These are phyloP conservation scores for Limnephilus rhombicus DNA, from an alignment of 2,888 invertebrate genomes.

Conservation along the genomic window DNA sequence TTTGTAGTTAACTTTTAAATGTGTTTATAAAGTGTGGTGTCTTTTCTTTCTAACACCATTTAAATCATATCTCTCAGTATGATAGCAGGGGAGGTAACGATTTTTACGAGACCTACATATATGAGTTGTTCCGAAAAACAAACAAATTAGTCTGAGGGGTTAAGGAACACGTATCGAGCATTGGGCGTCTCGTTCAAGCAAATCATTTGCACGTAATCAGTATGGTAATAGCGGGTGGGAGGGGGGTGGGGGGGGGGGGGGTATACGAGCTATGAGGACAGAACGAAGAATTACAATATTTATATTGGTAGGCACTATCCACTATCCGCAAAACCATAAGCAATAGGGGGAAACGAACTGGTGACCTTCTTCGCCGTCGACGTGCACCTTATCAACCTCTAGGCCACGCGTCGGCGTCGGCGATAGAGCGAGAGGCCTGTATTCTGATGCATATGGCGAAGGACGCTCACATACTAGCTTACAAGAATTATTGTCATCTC, in stretches of 20 bases:
- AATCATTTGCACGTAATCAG: background rate
- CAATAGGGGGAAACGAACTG: background rate
- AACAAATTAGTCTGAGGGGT: too few species aligned
- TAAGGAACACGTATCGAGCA: too few species aligned
- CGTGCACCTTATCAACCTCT: background rate
- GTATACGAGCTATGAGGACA: background rate
- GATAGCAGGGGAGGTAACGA: too few species aligned
- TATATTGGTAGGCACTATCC: too few species aligned
- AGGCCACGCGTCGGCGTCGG: slow-evolving; percentile 1
- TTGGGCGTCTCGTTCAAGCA: background rate
- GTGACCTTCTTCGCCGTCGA: background rate
- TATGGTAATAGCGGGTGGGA: background rate
- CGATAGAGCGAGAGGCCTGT: background rate
- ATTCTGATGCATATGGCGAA: background rate
- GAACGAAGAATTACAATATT: background rate
- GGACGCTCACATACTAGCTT: background rate
- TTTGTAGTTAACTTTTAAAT: too few species aligned
- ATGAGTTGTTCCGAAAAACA: too few species aligned
- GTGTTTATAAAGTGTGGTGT: too few species aligned
- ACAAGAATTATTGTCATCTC: background rate
- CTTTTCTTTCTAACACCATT: too few species aligned
- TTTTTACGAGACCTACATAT: too few species aligned
- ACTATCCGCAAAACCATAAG: background rate
- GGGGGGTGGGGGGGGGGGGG: too few species aligned
- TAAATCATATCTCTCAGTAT: too few species aligned